Evolutionary conservation across 2,113 vertebrate genomes (phyloP), one percentile per base, ranked within the genome.

Genomic region (Collichthys lucidus): DNA sequence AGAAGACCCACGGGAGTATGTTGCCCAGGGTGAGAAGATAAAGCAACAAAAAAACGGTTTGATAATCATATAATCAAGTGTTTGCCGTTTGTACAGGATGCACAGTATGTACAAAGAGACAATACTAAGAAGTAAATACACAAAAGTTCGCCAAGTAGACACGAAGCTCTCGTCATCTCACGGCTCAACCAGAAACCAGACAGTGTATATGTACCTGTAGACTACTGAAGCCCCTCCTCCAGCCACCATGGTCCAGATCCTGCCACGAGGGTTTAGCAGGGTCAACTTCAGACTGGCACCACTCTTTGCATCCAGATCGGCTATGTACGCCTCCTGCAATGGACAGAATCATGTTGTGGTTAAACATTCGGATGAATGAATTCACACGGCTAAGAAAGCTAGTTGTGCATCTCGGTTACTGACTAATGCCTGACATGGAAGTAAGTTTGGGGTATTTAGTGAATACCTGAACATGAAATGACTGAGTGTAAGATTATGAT

Each of bases 211-310:
- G 42, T 91, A 99, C 98, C 98, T 99, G 96, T 99, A 99, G 12
- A 99, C 98, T 0, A 99, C 98, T 0, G 98, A 99, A 61, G 98
- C 98, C 0, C 98, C 98, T 10, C 98, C 98, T 19, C 98, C 98
- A 0, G 98, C 98, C 92, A 99, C 98, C 98, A 99, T 99, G 77
- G 98, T 99, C 98, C 98, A 99, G 91, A 99, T 99, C 67, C 98
- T 95, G 50, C 98, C 98, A 53, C 92, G 95, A 29, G 98, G 98
- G 88, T 99, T 99, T 73, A 99, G 95, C 83, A 99, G 93, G 0
- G 98, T 99, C 7, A 99, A 91, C 83, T 99, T 99, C 79, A 99
- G 92, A 94, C 98, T 99, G 53, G 98, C 98, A 9, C 98, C 98
- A 6, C 98, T 99, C 93, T 99, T 99, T 66, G 98, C 96, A 80